Evolutionary conservation across 1,140 invertebrate species (phyloP).

Genomic region (Lasioglossum baleicum): DNA sequence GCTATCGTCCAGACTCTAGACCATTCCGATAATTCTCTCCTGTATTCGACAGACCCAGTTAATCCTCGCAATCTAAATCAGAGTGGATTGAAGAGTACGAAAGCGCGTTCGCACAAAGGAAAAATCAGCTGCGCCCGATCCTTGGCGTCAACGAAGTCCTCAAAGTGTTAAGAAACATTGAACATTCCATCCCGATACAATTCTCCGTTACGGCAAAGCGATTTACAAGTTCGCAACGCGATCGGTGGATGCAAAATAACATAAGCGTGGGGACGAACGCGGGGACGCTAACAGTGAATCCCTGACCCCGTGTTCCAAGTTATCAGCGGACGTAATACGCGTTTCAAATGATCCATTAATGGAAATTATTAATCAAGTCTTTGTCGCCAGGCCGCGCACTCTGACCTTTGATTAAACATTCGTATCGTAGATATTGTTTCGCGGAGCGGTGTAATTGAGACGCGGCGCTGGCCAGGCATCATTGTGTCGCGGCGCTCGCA

Average conservation of each 20-base stretch:
- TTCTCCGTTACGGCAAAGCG: neutral
- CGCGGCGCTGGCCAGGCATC: too few species aligned
- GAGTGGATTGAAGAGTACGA: too few species aligned
- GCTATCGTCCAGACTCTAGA: too few species aligned
- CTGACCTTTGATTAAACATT: neutral
- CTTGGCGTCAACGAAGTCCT: neutral
- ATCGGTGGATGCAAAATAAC: neutral
- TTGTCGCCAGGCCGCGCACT: neutral
- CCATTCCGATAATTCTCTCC: too few species aligned
- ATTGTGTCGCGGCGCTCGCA: too few species aligned
- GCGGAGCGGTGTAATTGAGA: neutral
- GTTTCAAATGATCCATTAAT: neutral
- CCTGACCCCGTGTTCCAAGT: neutral
- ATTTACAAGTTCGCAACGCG: neutral
- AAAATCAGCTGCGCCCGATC: neutral
- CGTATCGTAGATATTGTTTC: neutral
- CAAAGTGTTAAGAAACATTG: neutral
- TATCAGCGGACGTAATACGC: neutral
- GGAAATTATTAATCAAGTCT: neutral
- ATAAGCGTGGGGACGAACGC: neutral
- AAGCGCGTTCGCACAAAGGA: too few species aligned
- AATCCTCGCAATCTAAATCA: too few species aligned
- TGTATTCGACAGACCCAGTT: too few species aligned
- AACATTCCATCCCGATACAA: neutral
- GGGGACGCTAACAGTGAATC: too few species aligned